Percentiles rank a stretch among this genome's conserved stretches.
Conservation (phyloP, 2,113 vertebrate genomes). For the Spea multiplicata region DNA sequence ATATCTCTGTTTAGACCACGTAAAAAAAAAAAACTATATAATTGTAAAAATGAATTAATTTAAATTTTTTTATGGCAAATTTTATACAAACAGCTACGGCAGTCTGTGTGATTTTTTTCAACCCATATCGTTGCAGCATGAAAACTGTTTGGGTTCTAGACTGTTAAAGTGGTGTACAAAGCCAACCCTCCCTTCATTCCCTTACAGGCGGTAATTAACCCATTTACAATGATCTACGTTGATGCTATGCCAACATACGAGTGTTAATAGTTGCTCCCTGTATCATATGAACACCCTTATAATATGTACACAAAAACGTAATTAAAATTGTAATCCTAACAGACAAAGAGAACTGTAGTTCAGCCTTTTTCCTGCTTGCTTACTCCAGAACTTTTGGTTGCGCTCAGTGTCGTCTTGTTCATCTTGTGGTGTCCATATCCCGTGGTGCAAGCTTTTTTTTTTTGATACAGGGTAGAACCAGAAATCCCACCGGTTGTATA, state of each 20-base stretch:
- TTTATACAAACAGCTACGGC: slow-evolving; percentile 69
- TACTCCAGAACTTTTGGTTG: slow-evolving; percentile 75
- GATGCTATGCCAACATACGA: slow-evolving; percentile 88
- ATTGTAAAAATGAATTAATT: slow-evolving; percentile 66
- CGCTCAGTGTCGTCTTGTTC: slow-evolving; percentile 84
- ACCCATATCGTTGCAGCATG: slow-evolving; percentile 71
- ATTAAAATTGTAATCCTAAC: slow-evolving; percentile 99
- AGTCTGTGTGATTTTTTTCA: slow-evolving; percentile 70
- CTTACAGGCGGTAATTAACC: slow-evolving; percentile 78
- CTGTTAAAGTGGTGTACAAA: slow-evolving; percentile 78
- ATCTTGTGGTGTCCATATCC: slow-evolving; percentile 85
- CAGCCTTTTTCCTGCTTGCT: slow-evolving; percentile 93
- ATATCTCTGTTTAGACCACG: slow-evolving; percentile 64
- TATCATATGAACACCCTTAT: slow-evolving; percentile 94
- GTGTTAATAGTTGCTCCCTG: slow-evolving; percentile 91
- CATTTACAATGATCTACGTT: slow-evolving; percentile 81
- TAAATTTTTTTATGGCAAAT: slow-evolving; percentile 60
- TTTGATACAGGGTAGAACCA: slow-evolving; percentile 92
- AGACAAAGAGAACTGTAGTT: slow-evolving; percentile 81
- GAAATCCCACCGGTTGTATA: slow-evolving; percentile 89
- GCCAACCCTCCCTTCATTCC: slow-evolving; percentile 20
- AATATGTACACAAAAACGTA: slow-evolving; percentile 98
- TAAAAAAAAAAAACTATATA: slow-evolving; percentile 57
- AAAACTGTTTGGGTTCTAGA: slow-evolving; percentile 79
- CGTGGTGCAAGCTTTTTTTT: slow-evolving; percentile 79